A percentile compares a stretch with the other conserved stretches of the same genome.
Conservation (phyloP, 2,797 vertebrate genomes). For the Pipistrellus kuhlii region DNA sequence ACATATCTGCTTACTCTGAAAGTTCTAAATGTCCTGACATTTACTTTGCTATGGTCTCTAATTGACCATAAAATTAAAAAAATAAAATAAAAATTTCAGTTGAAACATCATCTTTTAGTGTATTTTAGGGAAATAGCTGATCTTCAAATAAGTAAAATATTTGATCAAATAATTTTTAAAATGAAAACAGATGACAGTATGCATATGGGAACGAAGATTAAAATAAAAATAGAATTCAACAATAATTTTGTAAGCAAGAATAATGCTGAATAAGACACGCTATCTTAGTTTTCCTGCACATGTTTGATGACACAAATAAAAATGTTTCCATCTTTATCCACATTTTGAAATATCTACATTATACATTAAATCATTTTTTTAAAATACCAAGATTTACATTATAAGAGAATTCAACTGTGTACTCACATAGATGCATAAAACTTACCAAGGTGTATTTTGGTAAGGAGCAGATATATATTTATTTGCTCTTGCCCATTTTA, state of each 20-base stretch:
- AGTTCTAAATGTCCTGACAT: constrained; percentile 27
- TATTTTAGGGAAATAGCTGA: constrained; percentile 30
- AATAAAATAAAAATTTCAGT: neutral
- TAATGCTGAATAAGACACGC: neutral
- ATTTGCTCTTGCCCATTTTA: neutral
- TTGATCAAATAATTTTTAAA: neutral
- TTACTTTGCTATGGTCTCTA: constrained; percentile 3
- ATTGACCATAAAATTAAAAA: neutral
- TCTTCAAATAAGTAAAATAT: constrained; percentile 27
- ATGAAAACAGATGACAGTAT: neutral
- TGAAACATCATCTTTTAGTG: neutral
- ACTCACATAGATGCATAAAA: neutral
- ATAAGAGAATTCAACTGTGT: constrained; percentile 44
- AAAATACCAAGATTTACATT: neutral
- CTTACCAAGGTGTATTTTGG: constrained; percentile 33
- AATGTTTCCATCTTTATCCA: neutral
- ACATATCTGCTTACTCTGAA: neutral
- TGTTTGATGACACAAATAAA: constrained; percentile 51
- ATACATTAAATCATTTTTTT: neutral
- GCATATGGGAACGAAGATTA: constrained; percentile 8
- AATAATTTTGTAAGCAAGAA: neutral
- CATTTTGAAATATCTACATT: constrained; percentile 9
- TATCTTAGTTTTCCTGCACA: constrained; percentile 63
- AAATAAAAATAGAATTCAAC: constrained; percentile 52
- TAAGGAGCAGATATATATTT: neutral